Evolutionary conservation across 2,888 invertebrate species (phyloP).

Genomic region (Globia sparganii): DNA sequence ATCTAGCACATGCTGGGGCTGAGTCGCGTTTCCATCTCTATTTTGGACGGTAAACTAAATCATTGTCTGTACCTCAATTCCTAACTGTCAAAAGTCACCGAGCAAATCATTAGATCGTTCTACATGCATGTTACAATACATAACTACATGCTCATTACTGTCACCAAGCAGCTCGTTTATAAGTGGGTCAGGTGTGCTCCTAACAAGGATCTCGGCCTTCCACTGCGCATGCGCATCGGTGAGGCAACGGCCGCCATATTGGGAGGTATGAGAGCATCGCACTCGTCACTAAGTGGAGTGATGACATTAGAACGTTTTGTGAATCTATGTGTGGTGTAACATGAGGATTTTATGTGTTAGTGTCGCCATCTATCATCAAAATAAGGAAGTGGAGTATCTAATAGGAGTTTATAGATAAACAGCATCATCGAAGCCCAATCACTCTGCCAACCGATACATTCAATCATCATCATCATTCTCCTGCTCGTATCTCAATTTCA

Average conservation of each 20-base stretch:
- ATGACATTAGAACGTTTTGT: conserved; percentile 37
- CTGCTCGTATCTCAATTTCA: too few species aligned
- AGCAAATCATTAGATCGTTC: conserved; percentile 1
- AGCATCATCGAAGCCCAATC: too few species aligned
- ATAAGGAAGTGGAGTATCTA: not conserved
- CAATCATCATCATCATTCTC: too few species aligned
- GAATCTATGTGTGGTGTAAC: not conserved
- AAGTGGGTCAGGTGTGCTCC: conserved; percentile 53
- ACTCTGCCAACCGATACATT: too few species aligned
- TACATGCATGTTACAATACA: conserved; percentile 10
- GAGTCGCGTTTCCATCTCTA: not conserved
- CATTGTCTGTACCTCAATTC: not conserved
- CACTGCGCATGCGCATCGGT: conserved; percentile 8
- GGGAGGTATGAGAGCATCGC: conserved; percentile 44
- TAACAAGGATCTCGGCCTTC: conserved; percentile 55
- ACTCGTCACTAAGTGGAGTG: conserved; percentile 22
- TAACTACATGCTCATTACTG: conserved; percentile 6
- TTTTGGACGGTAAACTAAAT: not conserved
- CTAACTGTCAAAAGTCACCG: not conserved
- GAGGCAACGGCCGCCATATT: conserved; percentile 51
- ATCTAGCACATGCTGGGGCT: not conserved
- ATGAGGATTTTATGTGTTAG: not conserved
- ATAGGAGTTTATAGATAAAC: too few species aligned
- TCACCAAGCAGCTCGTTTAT: conserved; percentile 5
- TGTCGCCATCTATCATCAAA: conserved; percentile 27